Conservation (phyloP, 2,113 vertebrate genomes). For the Nettapus auritus region DNA sequence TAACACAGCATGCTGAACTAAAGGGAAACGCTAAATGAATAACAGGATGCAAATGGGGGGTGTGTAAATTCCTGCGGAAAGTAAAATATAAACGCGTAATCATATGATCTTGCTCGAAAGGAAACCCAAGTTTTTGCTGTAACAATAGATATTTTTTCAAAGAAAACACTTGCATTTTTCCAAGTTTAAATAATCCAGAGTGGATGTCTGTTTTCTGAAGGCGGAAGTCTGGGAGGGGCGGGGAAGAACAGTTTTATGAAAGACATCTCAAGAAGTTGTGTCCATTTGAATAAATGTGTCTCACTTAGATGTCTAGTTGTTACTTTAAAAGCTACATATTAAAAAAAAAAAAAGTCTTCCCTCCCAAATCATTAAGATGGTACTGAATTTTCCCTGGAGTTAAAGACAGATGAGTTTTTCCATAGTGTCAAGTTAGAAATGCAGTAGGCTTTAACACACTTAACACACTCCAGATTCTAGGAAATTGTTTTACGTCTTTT, state of each 20-base stretch:
- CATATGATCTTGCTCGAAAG: conserved; percentile 84
- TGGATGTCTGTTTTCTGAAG: conserved; percentile 67
- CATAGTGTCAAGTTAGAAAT: not conserved
- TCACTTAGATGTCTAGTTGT: not conserved
- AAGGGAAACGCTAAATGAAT: conserved; percentile 82
- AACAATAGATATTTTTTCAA: conserved; percentile 86
- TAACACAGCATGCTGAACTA: conserved; percentile 57
- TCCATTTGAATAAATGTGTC: not conserved
- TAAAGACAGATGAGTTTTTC: not conserved
- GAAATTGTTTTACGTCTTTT: not conserved
- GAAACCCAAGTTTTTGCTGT: conserved; percentile 82
- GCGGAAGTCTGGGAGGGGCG: not conserved
- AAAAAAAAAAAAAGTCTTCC: not conserved
- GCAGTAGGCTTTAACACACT: not conserved
- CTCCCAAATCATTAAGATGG: not conserved
- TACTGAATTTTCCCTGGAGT: not conserved
- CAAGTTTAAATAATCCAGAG: conserved; percentile 77
- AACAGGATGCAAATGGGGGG: conserved; percentile 87
- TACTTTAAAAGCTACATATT: not conserved
- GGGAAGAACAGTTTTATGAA: not conserved
- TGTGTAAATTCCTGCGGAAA: conserved; percentile 89
- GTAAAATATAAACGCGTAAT: conserved; percentile 86
- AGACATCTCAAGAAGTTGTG: not conserved
- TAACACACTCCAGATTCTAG: not conserved
- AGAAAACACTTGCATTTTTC: conserved; percentile 82